These are phyloP conservation scores for Mythimna ferrago DNA, from an alignment of 2,888 invertebrate genomes.

Conservation along the genomic window DNA sequence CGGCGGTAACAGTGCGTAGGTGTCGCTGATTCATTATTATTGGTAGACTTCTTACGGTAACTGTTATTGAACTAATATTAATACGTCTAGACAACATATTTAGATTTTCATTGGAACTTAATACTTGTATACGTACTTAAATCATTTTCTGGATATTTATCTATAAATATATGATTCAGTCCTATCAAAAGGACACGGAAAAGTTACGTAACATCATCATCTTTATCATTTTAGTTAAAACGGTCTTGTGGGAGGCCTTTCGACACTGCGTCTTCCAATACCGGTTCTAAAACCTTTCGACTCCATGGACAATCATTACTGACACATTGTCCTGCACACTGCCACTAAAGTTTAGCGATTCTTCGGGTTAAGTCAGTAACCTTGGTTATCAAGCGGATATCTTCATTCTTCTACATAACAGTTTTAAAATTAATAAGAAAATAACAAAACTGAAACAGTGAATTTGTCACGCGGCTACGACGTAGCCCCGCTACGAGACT, in stretches of 20 bases:
- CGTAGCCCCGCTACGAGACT: slow-evolving; percentile 77
- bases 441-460: slow-evolving; percentile 62
- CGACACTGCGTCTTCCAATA: too few species aligned
- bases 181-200: background rate
- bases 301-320: too few species aligned
- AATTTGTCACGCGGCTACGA: slow-evolving; percentile 70
- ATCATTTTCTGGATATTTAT: background rate
- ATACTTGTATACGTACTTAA: background rate
- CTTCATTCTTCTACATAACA: too few species aligned
- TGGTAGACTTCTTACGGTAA: background rate
- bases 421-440: slow-evolving; percentile 42
- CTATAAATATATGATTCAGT: background rate
- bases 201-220: slow-evolving; percentile 30
- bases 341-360: too few species aligned
- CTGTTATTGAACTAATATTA: slow-evolving; percentile 1
- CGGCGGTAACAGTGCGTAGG: slow-evolving; percentile 7
- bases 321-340: too few species aligned
- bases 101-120: background rate
- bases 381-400: too few species aligned
- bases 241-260: too few species aligned
- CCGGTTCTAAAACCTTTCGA: too few species aligned
- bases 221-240: too few species aligned
- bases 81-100: slow-evolving; percentile 18
- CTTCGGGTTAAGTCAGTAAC: too few species aligned
- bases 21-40: background rate